These are phyloP conservation scores for Mystacides longicornis DNA, from an alignment of 2,888 invertebrate genomes.

Conservation along the genomic window DNA sequence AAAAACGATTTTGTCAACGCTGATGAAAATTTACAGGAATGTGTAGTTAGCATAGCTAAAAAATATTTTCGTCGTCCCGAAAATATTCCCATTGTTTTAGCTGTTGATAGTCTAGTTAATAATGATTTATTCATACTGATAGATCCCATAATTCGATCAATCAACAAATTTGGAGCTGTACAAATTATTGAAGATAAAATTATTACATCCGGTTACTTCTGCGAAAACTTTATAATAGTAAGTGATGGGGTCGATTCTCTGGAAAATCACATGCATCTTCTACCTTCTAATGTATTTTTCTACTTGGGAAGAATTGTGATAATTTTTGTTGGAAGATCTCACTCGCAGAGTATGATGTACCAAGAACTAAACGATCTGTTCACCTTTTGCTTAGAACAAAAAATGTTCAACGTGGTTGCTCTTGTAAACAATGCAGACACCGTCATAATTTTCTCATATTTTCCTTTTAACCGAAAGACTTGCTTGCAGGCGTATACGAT, in stretches of 20 bases:
- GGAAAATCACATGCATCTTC: slow-evolving; percentile 10
- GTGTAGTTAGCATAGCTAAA: slow-evolving; percentile 15
- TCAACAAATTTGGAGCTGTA: slow-evolving; percentile 12
- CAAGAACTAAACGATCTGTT: slow-evolving; percentile 16
- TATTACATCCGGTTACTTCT: not conserved
- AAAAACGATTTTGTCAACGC: too few relatives aligned
- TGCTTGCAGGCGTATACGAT: slow-evolving; percentile 13
- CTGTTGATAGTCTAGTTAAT: not conserved
- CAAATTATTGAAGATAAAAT: slow-evolving; percentile 2
- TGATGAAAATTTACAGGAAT: not conserved
- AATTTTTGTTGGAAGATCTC: slow-evolving; percentile 8
- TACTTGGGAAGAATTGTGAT: slow-evolving; percentile 18
- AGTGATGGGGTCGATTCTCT: slow-evolving; percentile 11
- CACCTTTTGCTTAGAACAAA: slow-evolving; percentile 15
- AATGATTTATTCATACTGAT: not conserved
- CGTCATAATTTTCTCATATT: slow-evolving; percentile 16
- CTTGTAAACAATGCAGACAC: slow-evolving; percentile 3
- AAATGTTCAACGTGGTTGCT: slow-evolving; percentile 17
- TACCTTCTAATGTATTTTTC: slow-evolving; percentile 8
- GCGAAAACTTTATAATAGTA: slow-evolving; percentile 20
- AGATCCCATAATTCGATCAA: slow-evolving; percentile 3
- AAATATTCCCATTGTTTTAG: slow-evolving; percentile 15
- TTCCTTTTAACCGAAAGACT: slow-evolving; percentile 11
- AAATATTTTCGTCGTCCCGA: slow-evolving; percentile 13
- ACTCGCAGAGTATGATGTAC: not conserved